phyloP scores from a whole-genome alignment of 2,888 invertebrate genomes.

The Dasypolia templi region DNA sequence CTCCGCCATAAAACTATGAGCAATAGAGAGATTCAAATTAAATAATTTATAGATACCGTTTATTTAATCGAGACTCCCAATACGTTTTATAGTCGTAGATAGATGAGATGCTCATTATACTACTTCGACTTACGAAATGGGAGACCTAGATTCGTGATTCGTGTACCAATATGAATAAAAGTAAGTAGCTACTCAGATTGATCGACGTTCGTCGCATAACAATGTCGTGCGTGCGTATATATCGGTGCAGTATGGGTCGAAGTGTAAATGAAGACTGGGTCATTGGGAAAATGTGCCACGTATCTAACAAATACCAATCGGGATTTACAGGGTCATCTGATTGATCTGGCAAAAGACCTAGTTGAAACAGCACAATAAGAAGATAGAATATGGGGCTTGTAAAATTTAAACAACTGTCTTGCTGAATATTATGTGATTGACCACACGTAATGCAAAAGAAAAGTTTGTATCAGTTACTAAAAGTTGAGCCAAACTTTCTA shows the following conservation, averaged over 20 bases:
- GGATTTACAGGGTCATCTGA: neutral
- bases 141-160: constrained; percentile 42
- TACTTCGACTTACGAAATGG: constrained; percentile 10
- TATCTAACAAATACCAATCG: neutral
- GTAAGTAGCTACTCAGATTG: constrained; percentile 23
- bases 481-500: constrained; percentile 33
- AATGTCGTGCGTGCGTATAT: too few relatives aligned
- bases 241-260: neutral
- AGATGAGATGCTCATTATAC: constrained; percentile 14
- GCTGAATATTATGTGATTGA: neutral
- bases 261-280: constrained; percentile 7
- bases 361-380: neutral
- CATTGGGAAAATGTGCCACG: neutral
- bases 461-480: constrained; percentile 4
- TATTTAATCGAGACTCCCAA: constrained; percentile 7
- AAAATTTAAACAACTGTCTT: neutral
- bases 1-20: constrained; percentile 39
- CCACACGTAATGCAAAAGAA: constrained; percentile 11
- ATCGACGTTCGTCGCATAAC: constrained; percentile 15
- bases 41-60: constrained; percentile 13
- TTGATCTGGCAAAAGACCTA: neutral
- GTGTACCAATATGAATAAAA: constrained; percentile 43
- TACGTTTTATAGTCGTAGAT: neutral
- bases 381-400: neutral
- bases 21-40: constrained; percentile 26